These are phyloP conservation scores for Oncopodura yosiiana DNA, from an alignment of 1,140 invertebrate species.

Conservation along the genomic window DNA sequence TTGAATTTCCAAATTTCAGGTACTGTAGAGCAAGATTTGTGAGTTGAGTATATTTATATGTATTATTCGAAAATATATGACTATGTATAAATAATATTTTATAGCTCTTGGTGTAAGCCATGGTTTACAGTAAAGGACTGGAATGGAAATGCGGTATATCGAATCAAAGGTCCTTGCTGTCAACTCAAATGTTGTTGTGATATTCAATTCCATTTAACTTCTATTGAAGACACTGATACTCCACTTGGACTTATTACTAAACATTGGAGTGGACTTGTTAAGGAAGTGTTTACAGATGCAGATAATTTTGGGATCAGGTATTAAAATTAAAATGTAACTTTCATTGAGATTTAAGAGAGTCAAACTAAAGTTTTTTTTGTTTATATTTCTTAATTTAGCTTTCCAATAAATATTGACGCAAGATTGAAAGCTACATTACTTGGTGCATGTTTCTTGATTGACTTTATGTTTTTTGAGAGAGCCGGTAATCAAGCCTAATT, in stretches of 20 bases:
- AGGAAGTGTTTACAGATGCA: slow-evolving; percentile 44
- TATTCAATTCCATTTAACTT: slow-evolving; percentile 52
- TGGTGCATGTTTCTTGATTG: slow-evolving; percentile 3
- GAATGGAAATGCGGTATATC: slow-evolving; percentile 60
- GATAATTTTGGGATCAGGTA: slow-evolving; percentile 44
- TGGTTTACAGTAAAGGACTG: slow-evolving; percentile 69
- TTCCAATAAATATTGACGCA: not conserved
- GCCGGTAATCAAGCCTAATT: too few relatives aligned
- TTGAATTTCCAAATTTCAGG: too few relatives aligned
- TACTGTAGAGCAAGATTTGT: too few relatives aligned
- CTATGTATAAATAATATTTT: too few relatives aligned
- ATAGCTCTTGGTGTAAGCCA: too few relatives aligned
- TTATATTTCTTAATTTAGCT: too few relatives aligned
- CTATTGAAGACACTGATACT: slow-evolving; percentile 36
- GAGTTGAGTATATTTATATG: too few relatives aligned
- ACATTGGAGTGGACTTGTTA: slow-evolving; percentile 42
- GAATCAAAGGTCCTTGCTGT: slow-evolving; percentile 73
- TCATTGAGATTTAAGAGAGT: too few relatives aligned
- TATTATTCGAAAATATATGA: too few relatives aligned
- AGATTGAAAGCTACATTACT: not conserved
- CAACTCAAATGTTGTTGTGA: slow-evolving; percentile 68
- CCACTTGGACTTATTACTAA: slow-evolving; percentile 43
- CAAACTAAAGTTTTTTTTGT: too few relatives aligned
- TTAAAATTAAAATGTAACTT: too few relatives aligned
- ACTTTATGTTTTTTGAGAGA: too few relatives aligned